phyloP scores from a whole-genome alignment of 2,888 invertebrate species.

The Lumbricus terrestris region DNA sequence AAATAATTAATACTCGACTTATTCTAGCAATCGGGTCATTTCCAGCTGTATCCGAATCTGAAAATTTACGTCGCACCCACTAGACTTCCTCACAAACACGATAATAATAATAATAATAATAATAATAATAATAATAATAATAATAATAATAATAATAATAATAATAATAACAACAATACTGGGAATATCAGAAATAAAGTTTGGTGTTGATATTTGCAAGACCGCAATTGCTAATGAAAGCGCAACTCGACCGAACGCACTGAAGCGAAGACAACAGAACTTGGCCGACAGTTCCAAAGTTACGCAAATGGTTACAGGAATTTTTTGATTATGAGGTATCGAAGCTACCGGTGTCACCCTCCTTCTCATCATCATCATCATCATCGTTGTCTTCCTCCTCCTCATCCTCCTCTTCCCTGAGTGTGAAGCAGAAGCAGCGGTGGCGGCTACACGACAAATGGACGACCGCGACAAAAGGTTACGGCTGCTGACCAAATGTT shows the following conservation, averaged over 20 bases:
- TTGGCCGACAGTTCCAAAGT: not conserved
- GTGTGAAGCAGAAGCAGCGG: not conserved
- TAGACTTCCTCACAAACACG: too few relatives aligned
- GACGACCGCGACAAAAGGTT: not conserved
- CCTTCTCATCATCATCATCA: too few relatives aligned
- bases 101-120: too few relatives aligned
- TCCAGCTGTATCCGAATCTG: not conserved
- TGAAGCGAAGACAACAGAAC: not conserved
- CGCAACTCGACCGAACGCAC: not conserved
- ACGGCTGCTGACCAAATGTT: not conserved
- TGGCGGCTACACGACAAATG: not conserved
- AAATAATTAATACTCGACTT: not conserved
- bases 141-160: not conserved
- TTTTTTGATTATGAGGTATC: slow-evolving; percentile 14
- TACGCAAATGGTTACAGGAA: not conserved
- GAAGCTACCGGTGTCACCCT: slow-evolving; percentile 5
- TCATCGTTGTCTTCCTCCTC: not conserved
- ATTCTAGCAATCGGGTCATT: too few relatives aligned
- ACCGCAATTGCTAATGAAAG: slow-evolving; percentile 15
- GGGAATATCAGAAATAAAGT: slow-evolving; percentile 14
- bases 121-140: not conserved
- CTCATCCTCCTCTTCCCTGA: not conserved
- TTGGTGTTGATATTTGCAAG: slow-evolving; percentile 11
- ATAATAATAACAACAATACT: slow-evolving; percentile 24
- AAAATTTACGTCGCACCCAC: not conserved